phyloP scores from a whole-genome alignment of 2,888 invertebrate species.

The Loripinus fragilis region DNA sequence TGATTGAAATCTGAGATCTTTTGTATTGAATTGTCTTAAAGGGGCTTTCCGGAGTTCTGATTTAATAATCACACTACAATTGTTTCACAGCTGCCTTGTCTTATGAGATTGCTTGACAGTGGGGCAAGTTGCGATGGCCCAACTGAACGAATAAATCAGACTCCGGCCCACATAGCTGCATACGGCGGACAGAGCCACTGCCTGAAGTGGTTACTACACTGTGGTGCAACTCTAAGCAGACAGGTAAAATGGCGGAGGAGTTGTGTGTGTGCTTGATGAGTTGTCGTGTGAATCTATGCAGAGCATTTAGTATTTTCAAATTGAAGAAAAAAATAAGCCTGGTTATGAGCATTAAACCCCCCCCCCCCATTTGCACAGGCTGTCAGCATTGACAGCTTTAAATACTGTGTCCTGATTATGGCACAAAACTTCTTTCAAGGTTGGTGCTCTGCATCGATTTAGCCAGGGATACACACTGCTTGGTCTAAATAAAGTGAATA shows the following conservation, averaged over 20 bases:
- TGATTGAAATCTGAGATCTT: too few relatives aligned
- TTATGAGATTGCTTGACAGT: slow-evolving; percentile 72
- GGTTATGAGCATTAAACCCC: too few relatives aligned
- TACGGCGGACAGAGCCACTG: slow-evolving; percentile 79
- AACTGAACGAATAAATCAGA: slow-evolving; percentile 79
- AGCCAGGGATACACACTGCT: too few relatives aligned
- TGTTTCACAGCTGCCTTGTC: slow-evolving; percentile 72
- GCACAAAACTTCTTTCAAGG: too few relatives aligned
- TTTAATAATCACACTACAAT: background rate
- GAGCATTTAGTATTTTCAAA: background rate
- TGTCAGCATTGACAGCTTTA: too few relatives aligned
- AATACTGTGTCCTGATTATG: too few relatives aligned
- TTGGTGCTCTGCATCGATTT: too few relatives aligned
- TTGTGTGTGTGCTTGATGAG: background rate
- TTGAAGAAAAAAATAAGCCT: too few relatives aligned
- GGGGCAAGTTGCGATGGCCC: slow-evolving; percentile 70
- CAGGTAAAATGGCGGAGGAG: slow-evolving; percentile 73
- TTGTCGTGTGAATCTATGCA: slow-evolving; percentile 2
- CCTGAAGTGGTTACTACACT: slow-evolving; percentile 81
- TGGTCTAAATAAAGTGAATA: too few relatives aligned
- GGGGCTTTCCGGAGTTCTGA: too few relatives aligned
- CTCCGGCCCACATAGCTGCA: slow-evolving; percentile 82
- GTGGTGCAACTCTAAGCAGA: slow-evolving; percentile 76
- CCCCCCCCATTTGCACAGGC: too few relatives aligned
- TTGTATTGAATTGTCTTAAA: too few relatives aligned